A percentile compares a stretch with the other conserved stretches of the same genome.
These are phyloP conservation scores for Forbesichthys agassizii DNA, from an alignment of 2,113 vertebrate species.

Conservation along the genomic window DNA sequence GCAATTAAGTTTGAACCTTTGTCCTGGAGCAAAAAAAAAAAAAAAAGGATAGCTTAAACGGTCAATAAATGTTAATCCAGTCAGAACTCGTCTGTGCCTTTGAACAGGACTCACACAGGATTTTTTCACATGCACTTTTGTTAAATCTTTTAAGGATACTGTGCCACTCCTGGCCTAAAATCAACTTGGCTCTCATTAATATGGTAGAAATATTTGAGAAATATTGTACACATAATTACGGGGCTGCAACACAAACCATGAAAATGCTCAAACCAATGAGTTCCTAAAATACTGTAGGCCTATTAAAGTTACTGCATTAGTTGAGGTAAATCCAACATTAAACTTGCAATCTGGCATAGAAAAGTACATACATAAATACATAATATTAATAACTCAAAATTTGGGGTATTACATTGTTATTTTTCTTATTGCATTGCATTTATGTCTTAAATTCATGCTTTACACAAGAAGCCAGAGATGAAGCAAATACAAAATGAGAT, in stretches of 20 bases:
- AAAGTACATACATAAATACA: conserved; percentile 1
- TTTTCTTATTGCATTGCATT: conserved; percentile 21
- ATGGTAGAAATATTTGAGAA: conserved; percentile 84
- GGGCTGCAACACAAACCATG: conserved; percentile 63
- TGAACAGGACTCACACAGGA: conserved; percentile 92
- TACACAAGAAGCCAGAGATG: conserved; percentile 38
- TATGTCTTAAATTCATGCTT: conserved; percentile 33
- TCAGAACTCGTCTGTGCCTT: conserved; percentile 93
- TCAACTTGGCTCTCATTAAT: conserved; percentile 85
- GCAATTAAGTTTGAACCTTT: conserved; percentile 97
- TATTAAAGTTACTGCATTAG: conserved; percentile 13
- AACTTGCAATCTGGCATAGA: conserved; percentile 7
- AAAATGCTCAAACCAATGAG: conserved; percentile 27
- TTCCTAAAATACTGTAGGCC: conserved; percentile 2
- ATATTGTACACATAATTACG: conserved; percentile 78
- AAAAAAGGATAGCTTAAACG: conserved; percentile 81
- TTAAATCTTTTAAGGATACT: conserved; percentile 84
- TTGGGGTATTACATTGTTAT: not conserved
- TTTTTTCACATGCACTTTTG: conserved; percentile 79
- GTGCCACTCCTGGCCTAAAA: conserved; percentile 76
- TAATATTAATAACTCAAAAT: not conserved
- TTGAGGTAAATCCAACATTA: conserved; percentile 10
- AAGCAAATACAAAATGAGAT: conserved; percentile 42
- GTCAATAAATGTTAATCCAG: conserved; percentile 99
- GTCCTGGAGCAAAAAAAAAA: conserved; percentile 85